Percentiles rank a stretch among this genome's conserved stretches.
These are phyloP conservation scores for Cebidichthys violaceus DNA, from an alignment of 2,113 vertebrate species.

Conservation along the genomic window DNA sequence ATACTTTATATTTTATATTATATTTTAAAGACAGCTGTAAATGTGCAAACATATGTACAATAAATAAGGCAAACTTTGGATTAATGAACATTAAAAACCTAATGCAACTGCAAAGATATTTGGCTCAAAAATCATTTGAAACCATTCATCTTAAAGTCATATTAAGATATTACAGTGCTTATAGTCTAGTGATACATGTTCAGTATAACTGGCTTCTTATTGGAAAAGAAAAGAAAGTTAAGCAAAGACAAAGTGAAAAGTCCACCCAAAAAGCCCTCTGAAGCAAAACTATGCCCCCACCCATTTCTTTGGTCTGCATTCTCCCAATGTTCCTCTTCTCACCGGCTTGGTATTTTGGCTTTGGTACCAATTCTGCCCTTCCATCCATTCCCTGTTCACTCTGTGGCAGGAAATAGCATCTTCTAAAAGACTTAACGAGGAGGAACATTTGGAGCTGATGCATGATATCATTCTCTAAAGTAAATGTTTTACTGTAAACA, in stretches of 20 bases:
- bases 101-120: too few species aligned
- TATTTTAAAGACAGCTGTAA: background rate
- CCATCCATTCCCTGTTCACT: conserved; percentile 23
- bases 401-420: conserved; percentile 45
- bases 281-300: background rate
- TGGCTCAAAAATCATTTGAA: background rate
- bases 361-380: conserved; percentile 25
- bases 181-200: background rate
- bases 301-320: conserved; percentile 16
- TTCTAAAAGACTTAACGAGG: conserved; percentile 39
- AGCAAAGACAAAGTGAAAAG: background rate
- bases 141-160: background rate
- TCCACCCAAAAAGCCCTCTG: background rate
- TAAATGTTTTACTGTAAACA: conserved; percentile 64
- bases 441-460: conserved; percentile 46
- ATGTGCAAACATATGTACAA: conserved; percentile 1
- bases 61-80: conserved; percentile 11
- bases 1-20: too few species aligned
- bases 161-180: background rate
- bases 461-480: conserved; percentile 43
- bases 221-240: background rate
- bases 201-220: background rate
- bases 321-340: background rate
- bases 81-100: conserved; percentile 13
- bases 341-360: conserved; percentile 20